These are phyloP conservation scores for Chaetoderma sp. DNA, from an alignment of 2,888 invertebrate genomes.

Conservation along the genomic window DNA sequence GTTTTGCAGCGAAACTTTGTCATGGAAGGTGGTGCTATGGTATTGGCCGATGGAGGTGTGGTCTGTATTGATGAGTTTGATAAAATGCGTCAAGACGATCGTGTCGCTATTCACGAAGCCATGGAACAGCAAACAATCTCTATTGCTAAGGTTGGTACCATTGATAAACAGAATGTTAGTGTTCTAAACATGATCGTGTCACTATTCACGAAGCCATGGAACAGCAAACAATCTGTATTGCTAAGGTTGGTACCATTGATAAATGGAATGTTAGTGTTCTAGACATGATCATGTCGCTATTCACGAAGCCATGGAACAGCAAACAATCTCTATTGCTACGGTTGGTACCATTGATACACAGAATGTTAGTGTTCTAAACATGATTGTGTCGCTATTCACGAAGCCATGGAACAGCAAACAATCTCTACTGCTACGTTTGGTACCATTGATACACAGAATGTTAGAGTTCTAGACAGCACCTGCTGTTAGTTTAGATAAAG, in stretches of 20 bases:
- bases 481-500: too few relatives aligned
- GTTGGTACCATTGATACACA: too few relatives aligned
- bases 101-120: conserved; percentile 96
- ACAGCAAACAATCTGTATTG: conserved; percentile 99
- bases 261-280: too few relatives aligned
- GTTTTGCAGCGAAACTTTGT: conserved; percentile 86
- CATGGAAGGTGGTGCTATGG: conserved; percentile 99
- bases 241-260: conserved; percentile 82
- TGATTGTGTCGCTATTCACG: conserved; percentile 98
- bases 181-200: conserved; percentile 97
- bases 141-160: conserved; percentile 86
- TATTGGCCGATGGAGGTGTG: conserved; percentile 97
- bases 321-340: conserved; percentile 99
- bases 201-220: conserved; percentile 99
- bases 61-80: conserved; percentile 99
- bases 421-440: conserved; percentile 96
- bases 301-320: conserved; percentile 98
- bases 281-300: conserved; percentile 99
- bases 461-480: too few relatives aligned
- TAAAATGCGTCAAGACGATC: conserved; percentile 99
- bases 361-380: too few relatives aligned
- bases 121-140: conserved; percentile 99
- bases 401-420: conserved; percentile 98
- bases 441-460: conserved; percentile 64
- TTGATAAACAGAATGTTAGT: too few relatives aligned